phyloP scores from a whole-genome alignment of 2,113 vertebrate genomes.

The Cephalopterus ornatus region DNA sequence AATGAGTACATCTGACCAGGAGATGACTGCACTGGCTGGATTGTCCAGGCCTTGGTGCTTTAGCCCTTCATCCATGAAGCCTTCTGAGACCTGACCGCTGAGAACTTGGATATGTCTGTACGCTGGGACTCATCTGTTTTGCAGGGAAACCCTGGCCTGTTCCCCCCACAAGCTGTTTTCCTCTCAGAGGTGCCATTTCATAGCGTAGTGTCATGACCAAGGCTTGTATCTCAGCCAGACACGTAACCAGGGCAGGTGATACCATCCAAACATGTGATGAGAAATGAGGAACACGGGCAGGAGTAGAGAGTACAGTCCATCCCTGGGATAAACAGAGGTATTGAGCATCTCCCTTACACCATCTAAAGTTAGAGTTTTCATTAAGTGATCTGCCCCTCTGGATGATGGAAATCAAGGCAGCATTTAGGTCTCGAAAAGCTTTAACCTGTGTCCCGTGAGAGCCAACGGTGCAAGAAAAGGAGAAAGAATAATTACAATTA shows the following conservation, averaged over 20 bases:
- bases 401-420: background rate
- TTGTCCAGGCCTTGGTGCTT: background rate
- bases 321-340: background rate
- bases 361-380: background rate
- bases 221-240: background rate
- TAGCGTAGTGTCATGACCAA: accelerated
- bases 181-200: background rate
- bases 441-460: background rate
- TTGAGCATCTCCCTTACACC: background rate
- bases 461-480: background rate
- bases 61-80: background rate
- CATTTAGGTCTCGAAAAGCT: background rate
- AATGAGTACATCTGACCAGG: background rate
- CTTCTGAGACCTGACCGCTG: background rate
- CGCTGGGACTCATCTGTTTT: background rate
- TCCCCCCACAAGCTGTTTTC: background rate
- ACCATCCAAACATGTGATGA: accelerated
- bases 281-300: accelerated
- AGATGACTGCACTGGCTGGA: background rate
- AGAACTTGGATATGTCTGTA: accelerated
- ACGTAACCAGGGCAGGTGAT: background rate
- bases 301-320: background rate
- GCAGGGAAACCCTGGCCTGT: background rate
- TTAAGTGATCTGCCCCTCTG: background rate
- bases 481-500: background rate